A percentile compares a stretch with the other conserved stretches of the same genome.
phyloP scores from a whole-genome alignment of 2,113 vertebrate genomes.

The Brienomyrus longianalis region DNA sequence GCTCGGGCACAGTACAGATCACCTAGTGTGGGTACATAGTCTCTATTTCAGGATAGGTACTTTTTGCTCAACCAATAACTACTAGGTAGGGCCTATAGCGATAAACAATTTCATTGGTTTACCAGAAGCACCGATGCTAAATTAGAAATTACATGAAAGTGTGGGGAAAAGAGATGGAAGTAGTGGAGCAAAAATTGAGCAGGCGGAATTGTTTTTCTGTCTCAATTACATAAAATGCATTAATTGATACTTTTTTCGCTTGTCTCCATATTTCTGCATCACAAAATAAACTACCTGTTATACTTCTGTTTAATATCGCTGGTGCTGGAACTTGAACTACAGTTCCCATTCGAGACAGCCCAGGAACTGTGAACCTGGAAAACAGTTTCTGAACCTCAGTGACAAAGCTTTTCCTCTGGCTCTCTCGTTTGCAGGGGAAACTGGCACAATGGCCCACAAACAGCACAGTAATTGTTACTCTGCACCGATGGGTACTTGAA shows the following conservation, averaged over 20 bases:
- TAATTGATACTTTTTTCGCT: background rate
- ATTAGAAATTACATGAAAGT: too few relatives aligned
- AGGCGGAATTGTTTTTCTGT: background rate
- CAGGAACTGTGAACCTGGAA: background rate
- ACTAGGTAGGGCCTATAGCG: too few relatives aligned
- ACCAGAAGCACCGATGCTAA: too few relatives aligned
- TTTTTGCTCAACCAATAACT: too few relatives aligned
- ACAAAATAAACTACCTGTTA: background rate
- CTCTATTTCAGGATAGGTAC: too few relatives aligned
- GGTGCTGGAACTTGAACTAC: background rate
- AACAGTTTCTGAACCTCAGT: background rate
- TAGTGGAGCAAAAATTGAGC: background rate
- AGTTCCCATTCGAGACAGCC: background rate
- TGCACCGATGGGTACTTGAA: background rate
- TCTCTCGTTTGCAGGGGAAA: background rate
- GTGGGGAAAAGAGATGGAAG: too few relatives aligned
- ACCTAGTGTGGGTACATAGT: too few relatives aligned
- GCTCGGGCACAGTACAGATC: too few relatives aligned
- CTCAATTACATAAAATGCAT: background rate
- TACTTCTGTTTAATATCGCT: background rate
- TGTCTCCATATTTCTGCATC: background rate
- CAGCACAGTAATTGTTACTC: background rate
- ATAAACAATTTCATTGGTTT: too few relatives aligned
- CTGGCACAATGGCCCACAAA: background rate
- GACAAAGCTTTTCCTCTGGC: background rate